Evolutionary conservation across 2,888 invertebrate genomes (phyloP), one percentile per base, ranked within the genome.

Genomic region (Hypselothyrea guttata): DNA sequence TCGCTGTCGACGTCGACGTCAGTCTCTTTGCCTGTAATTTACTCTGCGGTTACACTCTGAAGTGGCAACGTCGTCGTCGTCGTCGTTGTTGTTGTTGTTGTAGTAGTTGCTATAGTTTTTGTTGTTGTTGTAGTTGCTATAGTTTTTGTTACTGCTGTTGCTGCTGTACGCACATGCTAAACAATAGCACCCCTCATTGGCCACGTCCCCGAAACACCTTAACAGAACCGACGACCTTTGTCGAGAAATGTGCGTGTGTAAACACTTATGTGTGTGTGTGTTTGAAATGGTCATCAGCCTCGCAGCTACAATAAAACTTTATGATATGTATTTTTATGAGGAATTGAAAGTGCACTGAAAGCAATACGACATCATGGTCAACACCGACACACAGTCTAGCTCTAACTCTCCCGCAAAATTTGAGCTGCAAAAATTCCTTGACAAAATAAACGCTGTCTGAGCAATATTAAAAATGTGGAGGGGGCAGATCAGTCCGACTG

Each of bases 21-120:
- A 16, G 7, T n/a, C 60, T 45, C 15, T 52, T 52, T 55, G 48
- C 60, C 65, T 73, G 85, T 85, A 85, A 85, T 75, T 85, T 71
- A 74, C 75, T 63, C 84, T 85, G 85, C 85, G 81, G 85, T 82
- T 85, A 85, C 81, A 85, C 84, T 82, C 83, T 82, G 85, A 83
- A 82, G 81, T 85, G 85, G 85, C 55, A 71, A 65, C 59, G 63
- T 67, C 55, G 45, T 53, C 51, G 37, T 55, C 56, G 38, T 58
- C 58, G 27, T 52, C 51, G 37, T 18, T 53, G 35, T 22, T 46
- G 16, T 31, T 53, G 42, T 16, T 48, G 41, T 18, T 47, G 16
- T 31, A 46, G 16, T 13, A 12, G 8, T n/a, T n/a, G n/a, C n/a
- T n/a, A n/a, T 45, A 37, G 34, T 28, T 54, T 16, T 34, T 52